These are phyloP conservation scores for Thymallus thymallus DNA, from an alignment of 2,113 vertebrate genomes.

Conservation along the genomic window DNA sequence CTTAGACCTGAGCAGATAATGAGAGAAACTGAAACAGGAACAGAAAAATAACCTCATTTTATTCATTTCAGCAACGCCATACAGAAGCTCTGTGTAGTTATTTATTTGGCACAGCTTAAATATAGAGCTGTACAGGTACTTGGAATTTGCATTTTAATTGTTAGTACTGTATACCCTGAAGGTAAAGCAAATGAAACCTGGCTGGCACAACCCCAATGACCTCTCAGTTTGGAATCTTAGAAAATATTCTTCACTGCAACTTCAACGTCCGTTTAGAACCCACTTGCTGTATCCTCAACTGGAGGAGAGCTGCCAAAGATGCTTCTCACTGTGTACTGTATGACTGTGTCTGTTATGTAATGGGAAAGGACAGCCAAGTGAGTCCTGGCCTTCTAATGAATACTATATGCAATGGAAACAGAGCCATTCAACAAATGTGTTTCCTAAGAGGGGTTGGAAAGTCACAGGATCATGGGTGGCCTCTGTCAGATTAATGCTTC, in stretches of 20 bases:
- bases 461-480: conserved; percentile 25
- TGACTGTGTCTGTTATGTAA: no score
- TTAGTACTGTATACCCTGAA: not conserved
- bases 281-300: not conserved
- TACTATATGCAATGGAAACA: not conserved
- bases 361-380: no score
- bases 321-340: no score
- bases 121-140: not conserved
- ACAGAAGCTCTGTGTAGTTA: not conserved
- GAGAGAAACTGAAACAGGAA: not conserved
- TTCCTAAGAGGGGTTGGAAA: not conserved
- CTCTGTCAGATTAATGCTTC: conserved; percentile 50
- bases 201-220: not conserved
- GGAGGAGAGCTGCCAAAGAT: not conserved
- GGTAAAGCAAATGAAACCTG: not conserved
- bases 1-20: not conserved
- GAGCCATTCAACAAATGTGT: conserved; percentile 11
- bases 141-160: not conserved
- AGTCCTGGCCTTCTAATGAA: not conserved
- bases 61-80: not conserved
- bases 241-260: not conserved
- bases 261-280: not conserved
- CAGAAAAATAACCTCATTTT: not conserved
- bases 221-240: not conserved
- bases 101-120: not conserved